A percentile compares a stretch with the other conserved stretches of the same genome.
These are phyloP conservation scores for Melanostigma gelatinosum DNA, from an alignment of 2,113 vertebrate genomes.

Conservation along the genomic window DNA sequence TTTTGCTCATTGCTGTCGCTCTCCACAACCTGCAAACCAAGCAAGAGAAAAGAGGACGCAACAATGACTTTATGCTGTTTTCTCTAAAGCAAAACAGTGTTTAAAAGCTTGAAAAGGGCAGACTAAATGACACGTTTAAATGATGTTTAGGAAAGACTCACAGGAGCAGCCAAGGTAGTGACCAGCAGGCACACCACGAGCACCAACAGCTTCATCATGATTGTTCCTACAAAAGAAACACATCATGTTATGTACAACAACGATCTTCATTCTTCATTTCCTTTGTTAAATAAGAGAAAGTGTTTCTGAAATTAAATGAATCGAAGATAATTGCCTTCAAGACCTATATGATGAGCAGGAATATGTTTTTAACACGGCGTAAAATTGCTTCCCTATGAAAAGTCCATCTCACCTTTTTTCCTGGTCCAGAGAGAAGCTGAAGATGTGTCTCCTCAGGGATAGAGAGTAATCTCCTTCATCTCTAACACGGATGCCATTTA, in stretches of 20 bases:
- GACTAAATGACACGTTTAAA: neutral
- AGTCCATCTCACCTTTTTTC: constrained; percentile 58
- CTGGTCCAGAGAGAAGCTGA: constrained; percentile 15
- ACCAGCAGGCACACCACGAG: constrained; percentile 71
- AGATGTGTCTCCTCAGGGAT: constrained; percentile 18
- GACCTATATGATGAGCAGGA: neutral
- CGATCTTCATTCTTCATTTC: neutral
- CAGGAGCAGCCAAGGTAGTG: constrained; percentile 71
- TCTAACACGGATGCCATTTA: constrained; percentile 65
- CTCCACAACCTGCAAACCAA: constrained; percentile 64
- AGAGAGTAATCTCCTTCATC: constrained; percentile 42
- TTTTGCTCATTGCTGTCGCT: constrained; percentile 76
- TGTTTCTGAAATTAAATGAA: neutral
- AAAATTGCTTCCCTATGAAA: neutral
- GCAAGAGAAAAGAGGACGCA: constrained; percentile 9
- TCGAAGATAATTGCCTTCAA: neutral
- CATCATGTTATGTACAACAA: neutral
- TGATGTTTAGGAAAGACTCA: constrained; percentile 60
- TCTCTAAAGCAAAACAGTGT: neutral
- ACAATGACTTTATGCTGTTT: neutral
- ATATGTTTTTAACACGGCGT: neutral
- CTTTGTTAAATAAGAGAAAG: neutral
- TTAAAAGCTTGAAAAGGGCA: constrained; percentile 1
- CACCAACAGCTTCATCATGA: constrained; percentile 71
- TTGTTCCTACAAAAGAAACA: neutral